These are phyloP conservation scores for Pygoscelis antarcticus DNA, from an alignment of 2,113 vertebrate genomes.

Conservation along the genomic window DNA sequence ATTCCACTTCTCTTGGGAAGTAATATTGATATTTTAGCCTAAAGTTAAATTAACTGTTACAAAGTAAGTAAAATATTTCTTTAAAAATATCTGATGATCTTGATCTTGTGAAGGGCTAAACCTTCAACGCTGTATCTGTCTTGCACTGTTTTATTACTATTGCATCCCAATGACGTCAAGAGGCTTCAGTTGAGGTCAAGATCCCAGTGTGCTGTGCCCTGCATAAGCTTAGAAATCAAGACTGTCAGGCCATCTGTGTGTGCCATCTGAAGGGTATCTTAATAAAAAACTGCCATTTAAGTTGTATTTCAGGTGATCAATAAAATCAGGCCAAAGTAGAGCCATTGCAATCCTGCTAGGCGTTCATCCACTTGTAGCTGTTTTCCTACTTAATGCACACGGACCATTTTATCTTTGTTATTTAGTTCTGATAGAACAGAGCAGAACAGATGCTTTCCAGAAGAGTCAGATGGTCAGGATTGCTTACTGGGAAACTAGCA, in stretches of 20 bases:
- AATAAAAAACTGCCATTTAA: not conserved
- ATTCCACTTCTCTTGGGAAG: not conserved
- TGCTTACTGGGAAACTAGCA: not conserved
- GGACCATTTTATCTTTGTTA: not conserved
- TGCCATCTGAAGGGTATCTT: not conserved
- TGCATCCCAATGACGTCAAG: not conserved
- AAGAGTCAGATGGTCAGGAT: not conserved
- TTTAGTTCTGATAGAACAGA: not conserved
- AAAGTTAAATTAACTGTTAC: not conserved
- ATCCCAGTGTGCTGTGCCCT: not conserved
- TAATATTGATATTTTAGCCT: not conserved
- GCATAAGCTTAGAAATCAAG: not conserved
- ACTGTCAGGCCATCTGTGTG: not conserved
- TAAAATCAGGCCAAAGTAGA: not conserved
- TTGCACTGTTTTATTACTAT: not conserved
- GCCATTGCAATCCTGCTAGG: not conserved
- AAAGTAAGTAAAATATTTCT: not conserved
- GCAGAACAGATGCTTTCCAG: not conserved
- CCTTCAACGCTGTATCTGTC: not conserved
- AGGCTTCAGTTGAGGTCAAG: not conserved
- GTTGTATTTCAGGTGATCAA: not conserved
- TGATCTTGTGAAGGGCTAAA: not conserved
- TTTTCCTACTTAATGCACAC: not conserved
- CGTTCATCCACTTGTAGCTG: accelerated
- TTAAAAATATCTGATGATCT: not conserved